Base-by-base conservation (phyloP, 2,888 invertebrate genomes). In the Cephonodes hylas region DNA sequence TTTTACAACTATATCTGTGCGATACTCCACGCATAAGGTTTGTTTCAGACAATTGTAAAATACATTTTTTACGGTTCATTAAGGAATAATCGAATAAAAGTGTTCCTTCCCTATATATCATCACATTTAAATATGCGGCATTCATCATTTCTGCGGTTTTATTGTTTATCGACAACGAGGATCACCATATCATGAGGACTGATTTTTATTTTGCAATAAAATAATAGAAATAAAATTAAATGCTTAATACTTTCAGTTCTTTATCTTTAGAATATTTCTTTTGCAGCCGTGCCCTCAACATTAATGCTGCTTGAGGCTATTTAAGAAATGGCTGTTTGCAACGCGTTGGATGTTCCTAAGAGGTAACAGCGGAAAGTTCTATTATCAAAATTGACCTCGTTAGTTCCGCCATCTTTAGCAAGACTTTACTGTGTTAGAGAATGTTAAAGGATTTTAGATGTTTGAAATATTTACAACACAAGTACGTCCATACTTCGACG, bases 321-420 rank as follows among this genome's bases (percentile, higher is more conserved):
- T 31, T 53, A 31, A 31, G 31, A 31, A 53, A 53, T 31, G 53
- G 53, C 53, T 31, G 31, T 31, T 53, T 53, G 18, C 31, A 18
- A 15, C 53, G 10, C 18, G 15, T 48, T 48, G 25, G 48, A 18
- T 31, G 53, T 31, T 53, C 31, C 27, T 18, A 20, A 27, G 38
- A 27, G 7, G 27, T 27, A 53, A 53, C 27, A 27, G 53, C 3
- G 27, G 10, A 18, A 15, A 53, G 18, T 31, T 53, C 31, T 53
- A 53, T 53, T 53, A 53, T 53, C 27, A 18, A 53, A 31, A 53
- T 53, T 53, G 31, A 53, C 53, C 31, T 53, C 53, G 27, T 53
- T 53, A 53, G 53, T 31, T 53, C 53, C 31, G 53, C 18, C 31
- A 53, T 31, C 31, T 53, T 53, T 15, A 44, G 20, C 10, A 3